phyloP scores from a whole-genome alignment of 2,797 vertebrate species.

The Percopsis omiscomaycus region DNA sequence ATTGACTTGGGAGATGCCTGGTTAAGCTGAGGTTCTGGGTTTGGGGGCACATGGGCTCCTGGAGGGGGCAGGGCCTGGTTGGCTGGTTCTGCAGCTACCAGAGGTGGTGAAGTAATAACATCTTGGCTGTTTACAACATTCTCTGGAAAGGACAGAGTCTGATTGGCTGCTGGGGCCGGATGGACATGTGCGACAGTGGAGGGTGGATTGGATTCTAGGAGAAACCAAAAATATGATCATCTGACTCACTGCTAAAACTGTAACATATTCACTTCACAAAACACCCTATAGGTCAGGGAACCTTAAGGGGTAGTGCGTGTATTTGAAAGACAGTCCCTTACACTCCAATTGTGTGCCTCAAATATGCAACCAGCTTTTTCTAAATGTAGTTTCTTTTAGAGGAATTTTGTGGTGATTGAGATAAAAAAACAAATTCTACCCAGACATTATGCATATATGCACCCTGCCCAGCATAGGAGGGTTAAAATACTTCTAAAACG shows the following conservation, averaged over 20 bases:
- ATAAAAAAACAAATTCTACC: background rate
- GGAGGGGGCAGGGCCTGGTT: conserved; percentile 11
- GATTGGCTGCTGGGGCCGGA: conserved; percentile 41
- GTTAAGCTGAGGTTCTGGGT: background rate
- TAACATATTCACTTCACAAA: background rate
- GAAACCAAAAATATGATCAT: conserved; percentile 31
- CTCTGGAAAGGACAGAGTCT: conserved; percentile 26
- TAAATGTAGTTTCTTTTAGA: no score
- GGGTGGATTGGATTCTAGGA: conserved; percentile 47
- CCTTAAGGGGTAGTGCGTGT: no score
- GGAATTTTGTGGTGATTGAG: conserved; percentile 1
- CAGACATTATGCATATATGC: background rate
- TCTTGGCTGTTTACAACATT: conserved; percentile 12
- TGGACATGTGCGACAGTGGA: conserved; percentile 50
- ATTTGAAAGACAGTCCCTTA: no score
- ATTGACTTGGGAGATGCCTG: background rate
- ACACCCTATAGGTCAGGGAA: no score
- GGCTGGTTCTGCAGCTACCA: conserved; percentile 21
- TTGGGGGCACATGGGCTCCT: conserved; percentile 17
- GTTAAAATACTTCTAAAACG: no score
- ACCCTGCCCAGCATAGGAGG: no score
- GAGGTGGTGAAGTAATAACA: conserved; percentile 19
- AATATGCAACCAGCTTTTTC: no score
- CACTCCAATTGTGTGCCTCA: no score
- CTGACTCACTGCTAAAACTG: background rate